Conservation (phyloP, 2,113 vertebrate genomes). For the Eclectus roratus region DNA sequence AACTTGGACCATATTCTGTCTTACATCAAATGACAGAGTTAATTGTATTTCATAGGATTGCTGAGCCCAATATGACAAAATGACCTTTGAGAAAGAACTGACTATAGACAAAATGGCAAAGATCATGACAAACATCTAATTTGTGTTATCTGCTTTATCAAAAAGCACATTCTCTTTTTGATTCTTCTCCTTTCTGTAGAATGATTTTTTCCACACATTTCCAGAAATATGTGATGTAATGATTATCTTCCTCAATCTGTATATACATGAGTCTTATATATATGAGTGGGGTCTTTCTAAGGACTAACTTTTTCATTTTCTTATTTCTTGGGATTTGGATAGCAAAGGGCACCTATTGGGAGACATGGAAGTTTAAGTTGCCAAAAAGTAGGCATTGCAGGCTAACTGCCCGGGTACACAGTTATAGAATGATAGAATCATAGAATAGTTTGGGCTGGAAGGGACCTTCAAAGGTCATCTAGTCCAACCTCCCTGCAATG, state of each 20-base stretch:
- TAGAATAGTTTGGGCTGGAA: too few species aligned
- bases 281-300: background rate
- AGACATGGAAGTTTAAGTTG: background rate
- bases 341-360: background rate
- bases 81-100: background rate
- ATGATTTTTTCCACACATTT: background rate
- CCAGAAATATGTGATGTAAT: background rate
- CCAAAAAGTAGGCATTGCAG: background rate
- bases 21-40: background rate
- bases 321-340: background rate
- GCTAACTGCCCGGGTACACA: background rate
- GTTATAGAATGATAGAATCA: background rate
- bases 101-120: background rate
- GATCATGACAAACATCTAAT: background rate
- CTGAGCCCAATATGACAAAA: background rate
- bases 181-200: background rate
- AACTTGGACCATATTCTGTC: background rate
- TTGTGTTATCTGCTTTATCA: background rate
- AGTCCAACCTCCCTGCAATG: too few species aligned
- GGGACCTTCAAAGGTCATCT: too few species aligned
- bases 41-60: background rate
- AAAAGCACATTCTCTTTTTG: background rate
- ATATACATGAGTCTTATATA: background rate
- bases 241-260: background rate
- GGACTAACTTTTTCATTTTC: background rate